Percentiles rank a stretch among this genome's conserved stretches.
These are phyloP conservation scores for Ennomos erosarius DNA, from an alignment of 2,888 invertebrate species.

Conservation along the genomic window DNA sequence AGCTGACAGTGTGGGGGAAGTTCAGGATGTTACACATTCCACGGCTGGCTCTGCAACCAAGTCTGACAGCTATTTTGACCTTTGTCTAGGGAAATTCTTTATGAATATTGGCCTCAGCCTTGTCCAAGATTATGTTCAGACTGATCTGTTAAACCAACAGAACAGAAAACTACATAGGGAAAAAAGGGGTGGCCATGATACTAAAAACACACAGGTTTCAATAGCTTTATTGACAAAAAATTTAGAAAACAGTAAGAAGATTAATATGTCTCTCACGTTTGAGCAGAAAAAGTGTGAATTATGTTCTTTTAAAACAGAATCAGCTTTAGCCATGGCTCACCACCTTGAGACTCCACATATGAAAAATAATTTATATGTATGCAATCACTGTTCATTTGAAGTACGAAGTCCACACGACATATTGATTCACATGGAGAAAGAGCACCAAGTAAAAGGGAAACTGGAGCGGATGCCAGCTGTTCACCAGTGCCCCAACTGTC, in stretches of 20 bases:
- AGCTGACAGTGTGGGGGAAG: slow-evolving; percentile 78
- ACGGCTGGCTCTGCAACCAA: slow-evolving; percentile 68
- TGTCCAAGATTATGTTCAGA: slow-evolving; percentile 96
- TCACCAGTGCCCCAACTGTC: slow-evolving; percentile 97
- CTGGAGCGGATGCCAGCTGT: slow-evolving; percentile 94
- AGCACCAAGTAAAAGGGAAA: slow-evolving; percentile 93
- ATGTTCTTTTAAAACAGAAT: slow-evolving; percentile 96
- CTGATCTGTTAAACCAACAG: slow-evolving; percentile 95
- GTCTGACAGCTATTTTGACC: slow-evolving; percentile 91
- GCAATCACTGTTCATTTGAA: slow-evolving; percentile 93
- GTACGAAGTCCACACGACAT: slow-evolving; percentile 95
- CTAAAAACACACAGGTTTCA: slow-evolving; percentile 89
- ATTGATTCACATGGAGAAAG: slow-evolving; percentile 95
- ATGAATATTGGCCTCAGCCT: slow-evolving; percentile 95
- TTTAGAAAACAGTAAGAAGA: slow-evolving; percentile 93
- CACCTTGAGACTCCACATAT: slow-evolving; percentile 97
- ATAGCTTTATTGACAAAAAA: slow-evolving; percentile 93
- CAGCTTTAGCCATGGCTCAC: slow-evolving; percentile 91
- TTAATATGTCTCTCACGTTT: slow-evolving; percentile 92
- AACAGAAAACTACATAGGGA: slow-evolving; percentile 92
- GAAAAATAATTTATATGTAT: slow-evolving; percentile 93
- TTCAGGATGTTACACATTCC: slow-evolving; percentile 76
- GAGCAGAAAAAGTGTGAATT: slow-evolving; percentile 93
- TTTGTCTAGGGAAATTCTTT: slow-evolving; percentile 95
- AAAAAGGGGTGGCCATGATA: slow-evolving; percentile 85